Evolutionary conservation across 2,113 vertebrate genomes (phyloP).

Genomic region (Lampris megalopsis): DNA sequence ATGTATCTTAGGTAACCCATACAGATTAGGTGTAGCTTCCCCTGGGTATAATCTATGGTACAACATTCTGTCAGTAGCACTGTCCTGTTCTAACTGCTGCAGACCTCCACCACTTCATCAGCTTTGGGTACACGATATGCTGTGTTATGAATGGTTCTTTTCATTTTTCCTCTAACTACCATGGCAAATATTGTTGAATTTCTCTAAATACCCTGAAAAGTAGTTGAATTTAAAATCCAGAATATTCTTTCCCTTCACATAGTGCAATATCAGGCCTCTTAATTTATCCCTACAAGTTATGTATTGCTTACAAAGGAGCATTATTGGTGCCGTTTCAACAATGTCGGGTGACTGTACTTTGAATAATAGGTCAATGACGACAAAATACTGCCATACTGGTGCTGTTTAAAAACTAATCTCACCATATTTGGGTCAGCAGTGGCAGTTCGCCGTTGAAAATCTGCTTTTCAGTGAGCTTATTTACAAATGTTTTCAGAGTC

Average conservation of each 20-base stretch:
- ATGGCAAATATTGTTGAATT: constrained; percentile 28
- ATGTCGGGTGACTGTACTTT: constrained; percentile 20
- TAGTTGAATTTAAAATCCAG: constrained; percentile 24
- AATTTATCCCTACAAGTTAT: constrained; percentile 13
- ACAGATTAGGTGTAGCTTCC: too few species aligned
- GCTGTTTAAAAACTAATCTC: constrained; percentile 33
- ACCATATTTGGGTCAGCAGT: constrained; percentile 17
- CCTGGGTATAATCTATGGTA: too few species aligned
- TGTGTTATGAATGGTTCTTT: constrained; percentile 39
- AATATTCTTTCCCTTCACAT: constrained; percentile 25
- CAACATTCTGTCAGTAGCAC: too few species aligned
- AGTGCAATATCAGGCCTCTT: background rate
- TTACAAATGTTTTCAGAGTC: constrained; percentile 26
- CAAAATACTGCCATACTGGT: constrained; percentile 23
- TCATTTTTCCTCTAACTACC: constrained; percentile 44
- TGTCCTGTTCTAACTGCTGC: too few species aligned
- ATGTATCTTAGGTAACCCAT: too few species aligned
- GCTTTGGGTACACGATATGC: constrained; percentile 26
- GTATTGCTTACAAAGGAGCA: constrained; percentile 28
- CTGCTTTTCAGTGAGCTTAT: constrained; percentile 34
- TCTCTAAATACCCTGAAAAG: constrained; percentile 36
- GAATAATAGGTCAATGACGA: constrained; percentile 44
- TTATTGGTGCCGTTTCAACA: constrained; percentile 14
- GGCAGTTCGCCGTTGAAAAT: constrained; percentile 12
- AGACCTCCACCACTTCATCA: constrained; percentile 18